phyloP scores from a whole-genome alignment of 2,888 invertebrate genomes.

The Nomada lathburiana region DNA sequence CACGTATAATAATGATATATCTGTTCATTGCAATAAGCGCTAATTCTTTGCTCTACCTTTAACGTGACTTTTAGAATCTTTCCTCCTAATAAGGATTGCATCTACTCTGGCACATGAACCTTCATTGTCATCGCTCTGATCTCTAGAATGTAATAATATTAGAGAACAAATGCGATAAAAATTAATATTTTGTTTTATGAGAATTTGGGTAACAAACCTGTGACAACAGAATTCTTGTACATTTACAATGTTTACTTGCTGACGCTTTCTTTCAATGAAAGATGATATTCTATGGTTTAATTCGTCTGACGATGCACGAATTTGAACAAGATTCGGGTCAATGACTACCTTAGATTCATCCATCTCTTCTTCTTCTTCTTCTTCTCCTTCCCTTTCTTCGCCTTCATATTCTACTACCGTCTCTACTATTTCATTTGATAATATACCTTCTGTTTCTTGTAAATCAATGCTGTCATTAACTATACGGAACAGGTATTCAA shows the following conservation, averaged over 20 bases:
- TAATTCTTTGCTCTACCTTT: conserved; percentile 86
- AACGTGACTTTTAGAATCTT: conserved; percentile 92
- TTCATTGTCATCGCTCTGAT: conserved; percentile 83
- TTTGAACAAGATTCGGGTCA: conserved; percentile 87
- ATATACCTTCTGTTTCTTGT: conserved; percentile 25
- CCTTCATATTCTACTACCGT: conserved; percentile 23
- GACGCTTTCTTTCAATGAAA: conserved; percentile 91
- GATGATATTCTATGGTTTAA: conserved; percentile 89
- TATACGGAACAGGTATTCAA: conserved; percentile 10
- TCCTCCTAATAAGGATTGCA: conserved; percentile 89
- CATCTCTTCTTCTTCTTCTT: conserved; percentile 26
- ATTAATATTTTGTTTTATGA: not conserved
- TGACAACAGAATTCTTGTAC: conserved; percentile 89
- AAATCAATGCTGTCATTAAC: conserved; percentile 2
- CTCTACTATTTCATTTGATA: conserved; percentile 28
- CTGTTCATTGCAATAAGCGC: not conserved
- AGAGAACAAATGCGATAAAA: not conserved
- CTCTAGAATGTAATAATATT: conserved; percentile 47
- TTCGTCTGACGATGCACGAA: conserved; percentile 89
- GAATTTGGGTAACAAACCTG: conserved; percentile 71
- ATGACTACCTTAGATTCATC: conserved; percentile 65
- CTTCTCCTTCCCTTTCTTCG: not conserved
- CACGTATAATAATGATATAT: not conserved
- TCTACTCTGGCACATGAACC: conserved; percentile 91
- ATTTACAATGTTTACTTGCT: conserved; percentile 90